These are phyloP conservation scores for Micromesistius poutassou DNA, from an alignment of 2,797 vertebrate genomes.

Conservation along the genomic window DNA sequence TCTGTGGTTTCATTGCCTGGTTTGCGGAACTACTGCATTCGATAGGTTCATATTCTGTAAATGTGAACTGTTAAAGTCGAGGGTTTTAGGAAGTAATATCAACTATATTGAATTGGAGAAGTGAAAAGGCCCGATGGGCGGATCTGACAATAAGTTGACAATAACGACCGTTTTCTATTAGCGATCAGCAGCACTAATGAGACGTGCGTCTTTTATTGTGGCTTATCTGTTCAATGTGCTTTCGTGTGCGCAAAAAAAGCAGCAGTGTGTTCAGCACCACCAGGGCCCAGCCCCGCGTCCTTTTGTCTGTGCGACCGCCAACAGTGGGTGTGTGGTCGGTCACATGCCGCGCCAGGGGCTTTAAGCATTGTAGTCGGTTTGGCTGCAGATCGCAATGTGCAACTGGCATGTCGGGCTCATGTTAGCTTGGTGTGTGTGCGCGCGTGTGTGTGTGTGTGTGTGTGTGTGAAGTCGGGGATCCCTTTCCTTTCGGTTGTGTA, in stretches of 20 bases:
- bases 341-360: conserved; percentile 53
- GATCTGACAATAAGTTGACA: background rate
- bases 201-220: conserved; percentile 10
- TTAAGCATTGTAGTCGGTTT: conserved; percentile 38
- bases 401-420: conserved; percentile 37
- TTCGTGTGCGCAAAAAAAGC: conserved; percentile 27
- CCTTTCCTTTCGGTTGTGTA: conserved; percentile 53
- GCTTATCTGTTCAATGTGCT: conserved; percentile 56
- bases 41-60: background rate
- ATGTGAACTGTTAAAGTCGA: background rate
- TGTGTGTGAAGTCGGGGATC: background rate
- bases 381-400: conserved; percentile 34
- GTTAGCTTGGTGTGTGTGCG: conserved; percentile 23
- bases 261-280: conserved; percentile 45
- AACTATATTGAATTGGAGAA: background rate
- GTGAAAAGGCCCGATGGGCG: background rate
- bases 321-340: conserved; percentile 38
- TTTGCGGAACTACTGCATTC: background rate
- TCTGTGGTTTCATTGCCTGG: background rate
- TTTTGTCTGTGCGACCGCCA: conserved; percentile 50
- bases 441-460: no score
- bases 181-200: background rate
- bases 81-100: background rate
- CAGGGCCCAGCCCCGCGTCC: conserved; percentile 46
- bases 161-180: background rate